Evolutionary conservation across 2,797 vertebrate genomes (phyloP).

Genomic region (Spinibarbus caldwelli): DNA sequence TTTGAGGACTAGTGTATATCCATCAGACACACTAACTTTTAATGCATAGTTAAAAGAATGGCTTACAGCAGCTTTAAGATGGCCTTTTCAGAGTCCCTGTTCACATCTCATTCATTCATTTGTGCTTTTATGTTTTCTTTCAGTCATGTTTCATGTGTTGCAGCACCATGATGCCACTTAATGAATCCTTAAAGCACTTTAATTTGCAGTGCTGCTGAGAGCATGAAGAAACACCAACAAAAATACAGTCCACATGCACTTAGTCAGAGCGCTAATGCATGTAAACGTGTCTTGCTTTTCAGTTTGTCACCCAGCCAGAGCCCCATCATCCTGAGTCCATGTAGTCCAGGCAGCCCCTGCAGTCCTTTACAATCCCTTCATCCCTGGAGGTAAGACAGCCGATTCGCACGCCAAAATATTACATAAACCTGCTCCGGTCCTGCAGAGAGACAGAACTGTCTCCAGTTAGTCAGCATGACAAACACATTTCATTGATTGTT

Average conservation of each 20-base stretch:
- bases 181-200: not conserved
- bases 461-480: slow-evolving; percentile 2
- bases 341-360: slow-evolving; percentile 92
- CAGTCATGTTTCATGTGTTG: not conserved
- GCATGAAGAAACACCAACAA: slow-evolving; percentile 11
- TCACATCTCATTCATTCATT: slow-evolving; percentile 2
- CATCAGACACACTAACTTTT: not conserved
- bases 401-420: slow-evolving; percentile 52
- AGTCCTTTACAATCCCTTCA: slow-evolving; percentile 91
- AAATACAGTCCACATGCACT: slow-evolving; percentile 47
- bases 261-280: slow-evolving; percentile 73
- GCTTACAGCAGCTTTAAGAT: not conserved
- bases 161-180: not conserved
- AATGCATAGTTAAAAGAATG: not conserved
- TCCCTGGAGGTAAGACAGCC: slow-evolving; percentile 90
- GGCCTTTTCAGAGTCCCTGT: not conserved
- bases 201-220: not conserved
- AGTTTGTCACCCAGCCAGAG: slow-evolving; percentile 94
- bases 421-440: slow-evolving; percentile 11
- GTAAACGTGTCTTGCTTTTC: slow-evolving; percentile 82
- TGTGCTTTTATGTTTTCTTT: no score
- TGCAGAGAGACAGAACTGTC: not conserved
- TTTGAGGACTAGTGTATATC: not conserved
- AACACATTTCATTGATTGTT: not conserved
- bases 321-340: slow-evolving; percentile 89